phyloP scores from a whole-genome alignment of 2,888 invertebrate species.

The Hydroisotoma schaefferi region DNA sequence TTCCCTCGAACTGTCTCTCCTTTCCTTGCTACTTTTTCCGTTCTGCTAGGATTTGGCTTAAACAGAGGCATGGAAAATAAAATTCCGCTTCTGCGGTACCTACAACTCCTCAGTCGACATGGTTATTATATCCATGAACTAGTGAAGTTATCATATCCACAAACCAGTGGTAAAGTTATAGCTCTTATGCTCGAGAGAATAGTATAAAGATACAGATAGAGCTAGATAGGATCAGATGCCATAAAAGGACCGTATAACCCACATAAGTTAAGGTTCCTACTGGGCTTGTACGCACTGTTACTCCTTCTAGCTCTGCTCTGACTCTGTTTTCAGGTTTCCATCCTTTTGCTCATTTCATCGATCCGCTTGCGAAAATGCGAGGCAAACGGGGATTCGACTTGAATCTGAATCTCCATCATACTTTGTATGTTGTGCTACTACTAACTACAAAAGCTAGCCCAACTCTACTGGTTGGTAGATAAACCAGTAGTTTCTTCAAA shows the following conservation, averaged over 20 bases:
- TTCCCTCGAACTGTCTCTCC: background rate
- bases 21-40: background rate
- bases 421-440: background rate
- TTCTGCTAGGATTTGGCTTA: background rate
- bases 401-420: background rate
- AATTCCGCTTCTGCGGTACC: no score
- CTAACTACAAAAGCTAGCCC: background rate
- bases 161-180: no score
- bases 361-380: constrained; percentile 13
- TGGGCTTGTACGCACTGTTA: background rate
- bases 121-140: background rate
- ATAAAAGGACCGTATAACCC: background rate
- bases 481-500: no score
- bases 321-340: background rate
- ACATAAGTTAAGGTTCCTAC: background rate
- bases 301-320: background rate
- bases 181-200: no score
- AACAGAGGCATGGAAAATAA: background rate
- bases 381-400: background rate
- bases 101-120: background rate
- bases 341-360: constrained; percentile 9
- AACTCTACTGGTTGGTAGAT: no score
- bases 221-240: background rate
- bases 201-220: background rate
- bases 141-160: background rate